These are phyloP conservation scores for Ylistrum balloti DNA, from an alignment of 1,140 invertebrate species.

Conservation along the genomic window DNA sequence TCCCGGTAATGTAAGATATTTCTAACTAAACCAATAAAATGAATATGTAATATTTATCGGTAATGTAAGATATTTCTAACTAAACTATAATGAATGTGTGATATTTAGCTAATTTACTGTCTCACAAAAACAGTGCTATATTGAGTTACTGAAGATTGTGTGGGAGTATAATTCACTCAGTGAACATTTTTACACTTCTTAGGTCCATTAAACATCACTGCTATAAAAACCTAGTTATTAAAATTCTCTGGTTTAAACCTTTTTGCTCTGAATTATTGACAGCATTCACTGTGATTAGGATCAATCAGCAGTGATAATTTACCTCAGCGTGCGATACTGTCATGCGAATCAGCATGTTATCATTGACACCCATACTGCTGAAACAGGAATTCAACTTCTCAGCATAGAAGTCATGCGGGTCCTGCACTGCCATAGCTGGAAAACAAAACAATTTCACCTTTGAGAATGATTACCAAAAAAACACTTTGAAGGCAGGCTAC, in stretches of 20 bases:
- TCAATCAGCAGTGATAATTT: slow-evolving; percentile 39
- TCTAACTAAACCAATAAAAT: too few species aligned
- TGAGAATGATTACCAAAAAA: too few species aligned
- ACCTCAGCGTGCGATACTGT: slow-evolving; percentile 92
- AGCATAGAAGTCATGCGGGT: slow-evolving; percentile 90
- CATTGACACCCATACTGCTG: slow-evolving; percentile 92
- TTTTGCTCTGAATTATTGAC: too few species aligned
- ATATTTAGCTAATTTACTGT: too few species aligned
- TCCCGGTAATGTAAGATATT: too few species aligned
- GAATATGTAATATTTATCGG: too few species aligned
- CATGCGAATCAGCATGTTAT: slow-evolving; percentile 93
- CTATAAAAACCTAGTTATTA: background rate
- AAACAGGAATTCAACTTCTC: slow-evolving; percentile 91
- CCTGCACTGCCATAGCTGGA: slow-evolving; percentile 67
- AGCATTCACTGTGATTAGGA: background rate
- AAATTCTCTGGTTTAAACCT: background rate
- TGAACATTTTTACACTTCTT: background rate
- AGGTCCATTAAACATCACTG: background rate
- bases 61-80: too few species aligned
- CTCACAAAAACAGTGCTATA: too few species aligned
- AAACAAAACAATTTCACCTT: slow-evolving; percentile 41
- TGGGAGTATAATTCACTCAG: background rate
- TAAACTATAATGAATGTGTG: too few species aligned
- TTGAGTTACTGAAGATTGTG: too few species aligned
- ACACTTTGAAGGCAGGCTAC: background rate